These are phyloP conservation scores for Nemotelus pantherinus DNA, from an alignment of 2,888 invertebrate species.

Conservation along the genomic window DNA sequence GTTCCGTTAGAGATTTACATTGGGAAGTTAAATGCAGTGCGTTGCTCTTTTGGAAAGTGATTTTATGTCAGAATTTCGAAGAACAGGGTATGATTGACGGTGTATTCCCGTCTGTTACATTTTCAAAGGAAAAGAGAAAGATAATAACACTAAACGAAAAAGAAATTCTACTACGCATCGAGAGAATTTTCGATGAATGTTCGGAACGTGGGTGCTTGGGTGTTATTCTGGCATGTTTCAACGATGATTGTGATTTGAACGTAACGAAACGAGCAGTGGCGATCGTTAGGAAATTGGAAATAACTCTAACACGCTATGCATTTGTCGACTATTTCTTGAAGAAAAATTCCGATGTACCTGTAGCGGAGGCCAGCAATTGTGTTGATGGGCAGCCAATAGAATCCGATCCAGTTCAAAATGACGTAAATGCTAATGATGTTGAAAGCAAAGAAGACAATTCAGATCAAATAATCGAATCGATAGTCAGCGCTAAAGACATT, in stretches of 20 bases:
- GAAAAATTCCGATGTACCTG: neutral
- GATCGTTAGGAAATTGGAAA: slow-evolving; percentile 65
- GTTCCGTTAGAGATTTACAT: slow-evolving; percentile 77
- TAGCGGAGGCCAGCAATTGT: neutral
- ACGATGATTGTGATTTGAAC: slow-evolving; percentile 77
- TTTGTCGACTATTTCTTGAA: slow-evolving; percentile 53
- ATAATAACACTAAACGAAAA: slow-evolving; percentile 76
- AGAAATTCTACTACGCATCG: slow-evolving; percentile 69
- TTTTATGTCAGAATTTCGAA: slow-evolving; percentile 72
- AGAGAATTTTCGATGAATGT: slow-evolving; percentile 75
- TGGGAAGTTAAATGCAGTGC: slow-evolving; percentile 84
- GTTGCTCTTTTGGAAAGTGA: slow-evolving; percentile 76
- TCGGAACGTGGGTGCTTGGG: slow-evolving; percentile 76
- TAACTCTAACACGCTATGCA: slow-evolving; percentile 69
- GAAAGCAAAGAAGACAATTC: slow-evolving; percentile 47
- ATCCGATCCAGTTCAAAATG: slow-evolving; percentile 15
- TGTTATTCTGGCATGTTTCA: slow-evolving; percentile 72
- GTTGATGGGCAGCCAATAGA: slow-evolving; percentile 25
- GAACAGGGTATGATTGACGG: slow-evolving; percentile 89
- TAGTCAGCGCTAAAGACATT: slow-evolving; percentile 72
- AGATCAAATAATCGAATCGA: slow-evolving; percentile 73
- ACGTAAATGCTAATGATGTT: neutral
- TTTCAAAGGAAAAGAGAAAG: slow-evolving; percentile 80
- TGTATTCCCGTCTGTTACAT: slow-evolving; percentile 79
- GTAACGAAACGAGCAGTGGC: slow-evolving; percentile 72